Base-by-base conservation (phyloP, 2,113 vertebrate species). In the Plecturocebus donacophilus region DNA sequence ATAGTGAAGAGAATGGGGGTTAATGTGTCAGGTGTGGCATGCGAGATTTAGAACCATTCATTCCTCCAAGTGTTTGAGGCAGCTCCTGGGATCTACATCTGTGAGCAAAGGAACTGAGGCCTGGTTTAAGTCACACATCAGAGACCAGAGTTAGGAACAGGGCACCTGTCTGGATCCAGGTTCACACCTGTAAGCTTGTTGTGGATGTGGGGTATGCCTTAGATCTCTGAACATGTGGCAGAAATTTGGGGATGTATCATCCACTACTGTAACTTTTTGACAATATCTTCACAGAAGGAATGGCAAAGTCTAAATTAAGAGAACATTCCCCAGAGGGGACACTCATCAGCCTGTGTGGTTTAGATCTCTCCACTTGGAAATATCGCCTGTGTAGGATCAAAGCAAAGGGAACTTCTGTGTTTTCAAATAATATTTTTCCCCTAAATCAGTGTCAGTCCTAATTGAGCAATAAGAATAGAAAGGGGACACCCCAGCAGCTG, bases 241-340 rank as follows among this genome's bases (percentile, higher is more conserved):
- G 84, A 14, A 79, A 56, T 6, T 9, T 7, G 8, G 56, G 35
- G 20, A 3, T 10, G 8, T 12, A 2, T 13, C 19, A 61, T 8
- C 11, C 8, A 13, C 13, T 5, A 9, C 20, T 11, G 10, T 9
- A 35, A 45, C 16, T 14, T 76, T 42, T 17, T 2, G 2, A 1
- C 2, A 16, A 6, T 3, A 3, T 12, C 21, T 11, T 3, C 6
- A 5, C 23, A 23, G 17, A 11, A 16, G 8, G 16, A 2, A 8
- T 0, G 1, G 11, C 73, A 19, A n/a, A 11, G 2, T 5, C 17
- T 20, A 3, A 32, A 27, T 1, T 27, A 64, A n/a, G 30, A 32
- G n/a, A 7, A 6, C 1, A 1, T 1, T 10, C 58, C 61, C 32
- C 7, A 0, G 40, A 8, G 13, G 13, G 64, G 40, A 2, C 7